Evolutionary conservation across 2,113 vertebrate species (phyloP).

Genomic region (Onychostoma macrolepis): DNA sequence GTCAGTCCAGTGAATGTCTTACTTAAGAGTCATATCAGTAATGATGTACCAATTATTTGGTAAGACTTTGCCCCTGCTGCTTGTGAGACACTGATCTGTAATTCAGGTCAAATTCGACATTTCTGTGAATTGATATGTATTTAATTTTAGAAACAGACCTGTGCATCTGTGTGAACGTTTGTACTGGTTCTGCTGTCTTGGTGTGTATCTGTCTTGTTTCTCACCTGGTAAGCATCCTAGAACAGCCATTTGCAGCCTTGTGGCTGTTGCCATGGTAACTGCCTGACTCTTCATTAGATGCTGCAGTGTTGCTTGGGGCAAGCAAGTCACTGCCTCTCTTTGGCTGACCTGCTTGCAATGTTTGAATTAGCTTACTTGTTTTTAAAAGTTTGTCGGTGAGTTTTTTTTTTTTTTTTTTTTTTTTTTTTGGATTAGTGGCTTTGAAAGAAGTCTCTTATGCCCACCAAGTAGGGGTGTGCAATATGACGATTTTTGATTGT

Average conservation of each 20-base stretch:
- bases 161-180: not conserved
- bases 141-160: not conserved
- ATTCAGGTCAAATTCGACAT: not conserved
- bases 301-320: constrained; percentile 10
- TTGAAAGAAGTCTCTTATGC: not conserved
- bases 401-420: not conserved
- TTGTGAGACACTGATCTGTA: not conserved
- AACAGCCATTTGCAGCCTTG: constrained; percentile 24
- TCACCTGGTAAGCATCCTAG: constrained; percentile 12
- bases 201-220: not conserved
- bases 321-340: constrained; percentile 5
- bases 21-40: not conserved
- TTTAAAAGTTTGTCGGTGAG: not conserved
- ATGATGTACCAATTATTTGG: not conserved
- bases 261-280: constrained; percentile 55
- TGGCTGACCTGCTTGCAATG: not conserved
- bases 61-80: not conserved
- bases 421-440: no score
- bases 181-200: not conserved
- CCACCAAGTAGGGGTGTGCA: no score
- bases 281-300: constrained; percentile 8
- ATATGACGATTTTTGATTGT: no score
- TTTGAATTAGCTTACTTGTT: not conserved
- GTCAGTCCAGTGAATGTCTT: not conserved
- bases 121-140: not conserved